These are phyloP conservation scores for Butastur rufipennis DNA, from an alignment of 2,113 vertebrate species.

Conservation along the genomic window DNA sequence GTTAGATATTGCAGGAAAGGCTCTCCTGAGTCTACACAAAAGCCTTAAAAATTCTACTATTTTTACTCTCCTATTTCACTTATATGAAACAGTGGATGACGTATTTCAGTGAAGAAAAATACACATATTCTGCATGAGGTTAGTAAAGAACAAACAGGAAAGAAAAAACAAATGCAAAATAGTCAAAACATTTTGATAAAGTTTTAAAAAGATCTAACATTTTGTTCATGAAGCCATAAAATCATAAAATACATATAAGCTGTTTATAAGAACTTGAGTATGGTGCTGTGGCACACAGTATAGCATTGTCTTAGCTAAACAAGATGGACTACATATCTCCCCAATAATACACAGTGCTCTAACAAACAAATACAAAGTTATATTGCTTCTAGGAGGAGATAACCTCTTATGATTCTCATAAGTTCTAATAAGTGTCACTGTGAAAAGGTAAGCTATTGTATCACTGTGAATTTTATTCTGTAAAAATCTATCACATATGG, in stretches of 20 bases:
- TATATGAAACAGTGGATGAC: slow-evolving; percentile 17
- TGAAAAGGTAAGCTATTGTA: slow-evolving; percentile 63
- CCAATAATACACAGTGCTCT: background rate
- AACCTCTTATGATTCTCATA: slow-evolving; percentile 62
- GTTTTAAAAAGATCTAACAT: background rate
- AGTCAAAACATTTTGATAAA: background rate
- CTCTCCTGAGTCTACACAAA: slow-evolving; percentile 77
- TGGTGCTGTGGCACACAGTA: background rate
- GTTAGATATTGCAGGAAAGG: slow-evolving; percentile 76
- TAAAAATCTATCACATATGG: slow-evolving; percentile 53
- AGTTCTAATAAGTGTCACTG: slow-evolving; percentile 67
- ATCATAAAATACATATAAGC: background rate
- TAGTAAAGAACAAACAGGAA: background rate
- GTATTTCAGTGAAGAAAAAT: slow-evolving; percentile 27
- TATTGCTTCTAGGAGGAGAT: slow-evolving; percentile 50
- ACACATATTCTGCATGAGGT: background rate
- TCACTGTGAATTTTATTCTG: slow-evolving; percentile 58
- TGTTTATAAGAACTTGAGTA: slow-evolving; percentile 9
- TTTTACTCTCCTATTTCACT: slow-evolving; percentile 68
- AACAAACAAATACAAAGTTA: slow-evolving; percentile 48
- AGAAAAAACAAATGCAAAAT: background rate
- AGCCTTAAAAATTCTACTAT: slow-evolving; percentile 70
- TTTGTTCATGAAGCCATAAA: slow-evolving; percentile 12
- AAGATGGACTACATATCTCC: slow-evolving; percentile 29
- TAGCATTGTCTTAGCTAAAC: slow-evolving; percentile 28